These are phyloP conservation scores for Tetragonisca angustula DNA, from an alignment of 2,888 invertebrate genomes.

Conservation along the genomic window DNA sequence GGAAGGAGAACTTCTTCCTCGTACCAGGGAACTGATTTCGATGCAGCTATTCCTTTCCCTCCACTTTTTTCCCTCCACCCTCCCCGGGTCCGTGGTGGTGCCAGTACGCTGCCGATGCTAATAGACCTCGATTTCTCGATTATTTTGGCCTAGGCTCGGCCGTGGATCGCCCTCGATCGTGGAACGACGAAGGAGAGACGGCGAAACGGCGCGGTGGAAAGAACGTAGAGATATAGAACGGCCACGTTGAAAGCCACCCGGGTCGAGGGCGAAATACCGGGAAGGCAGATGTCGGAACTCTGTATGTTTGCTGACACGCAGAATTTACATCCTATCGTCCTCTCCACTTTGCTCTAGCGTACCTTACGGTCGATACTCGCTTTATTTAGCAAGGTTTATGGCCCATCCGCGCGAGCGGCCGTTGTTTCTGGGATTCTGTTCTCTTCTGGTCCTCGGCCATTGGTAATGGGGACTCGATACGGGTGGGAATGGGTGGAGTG, in stretches of 20 bases:
- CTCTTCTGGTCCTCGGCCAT: not conserved
- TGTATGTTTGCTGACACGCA: constrained; percentile 43
- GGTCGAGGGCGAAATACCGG: constrained; percentile 73
- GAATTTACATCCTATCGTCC: constrained; percentile 60
- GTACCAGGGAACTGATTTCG: constrained; percentile 75
- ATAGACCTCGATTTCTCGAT: constrained; percentile 78
- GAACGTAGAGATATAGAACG: constrained; percentile 55
- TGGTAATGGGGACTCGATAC: not conserved
- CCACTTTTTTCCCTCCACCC: too few species aligned
- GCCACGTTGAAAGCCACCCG: constrained; percentile 61
- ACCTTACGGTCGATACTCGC: constrained; percentile 32
- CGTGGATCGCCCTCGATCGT: not conserved
- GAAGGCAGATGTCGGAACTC: constrained; percentile 68
- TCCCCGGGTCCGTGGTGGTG: constrained; percentile 6
- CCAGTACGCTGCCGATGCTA: constrained; percentile 78
- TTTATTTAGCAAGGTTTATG: constrained; percentile 51
- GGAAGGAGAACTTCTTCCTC: constrained; percentile 32
- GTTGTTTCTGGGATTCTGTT: not conserved
- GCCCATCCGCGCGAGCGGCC: not conserved
- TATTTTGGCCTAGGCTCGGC: constrained; percentile 61
- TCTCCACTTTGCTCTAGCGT: constrained; percentile 27
- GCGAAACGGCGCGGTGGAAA: constrained; percentile 23
- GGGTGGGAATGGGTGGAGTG: constrained; percentile 25
- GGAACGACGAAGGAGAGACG: constrained; percentile 8
- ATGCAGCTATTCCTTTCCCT: constrained; percentile 73